Conservation (phyloP, 2,797 vertebrate genomes). For the Mastacembelus armatus region DNA sequence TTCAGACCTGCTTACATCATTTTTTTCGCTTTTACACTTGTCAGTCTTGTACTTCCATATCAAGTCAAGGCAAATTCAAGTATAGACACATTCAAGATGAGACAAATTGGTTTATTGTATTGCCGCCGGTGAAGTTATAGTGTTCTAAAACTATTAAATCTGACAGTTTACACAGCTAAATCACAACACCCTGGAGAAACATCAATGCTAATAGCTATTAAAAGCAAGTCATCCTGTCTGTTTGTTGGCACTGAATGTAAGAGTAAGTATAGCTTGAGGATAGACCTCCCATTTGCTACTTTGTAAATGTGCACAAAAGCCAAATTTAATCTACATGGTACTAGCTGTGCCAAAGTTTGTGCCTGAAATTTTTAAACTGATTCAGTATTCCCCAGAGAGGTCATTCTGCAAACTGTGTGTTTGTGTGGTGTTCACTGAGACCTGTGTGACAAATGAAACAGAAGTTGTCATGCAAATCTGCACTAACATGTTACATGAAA, state of each 20-base stretch:
- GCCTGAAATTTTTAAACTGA: background rate
- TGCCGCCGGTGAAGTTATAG: constrained; percentile 30
- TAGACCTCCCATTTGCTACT: background rate
- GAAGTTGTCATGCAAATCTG: background rate
- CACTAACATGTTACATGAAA: background rate
- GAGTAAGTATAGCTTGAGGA: background rate
- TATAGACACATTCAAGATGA: constrained; percentile 42
- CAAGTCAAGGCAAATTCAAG: too few species aligned
- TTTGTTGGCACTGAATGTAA: background rate
- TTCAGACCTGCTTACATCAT: constrained; percentile 30
- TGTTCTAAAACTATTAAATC: constrained; percentile 30
- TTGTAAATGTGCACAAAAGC: background rate
- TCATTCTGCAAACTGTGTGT: background rate
- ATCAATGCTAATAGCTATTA: constrained; percentile 6
- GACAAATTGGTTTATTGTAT: constrained; percentile 8
- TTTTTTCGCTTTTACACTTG: background rate
- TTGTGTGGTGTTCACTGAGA: background rate
- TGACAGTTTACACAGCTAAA: constrained; percentile 46
- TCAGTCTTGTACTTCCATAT: constrained; percentile 1
- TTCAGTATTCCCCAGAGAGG: background rate
- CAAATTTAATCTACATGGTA: background rate
- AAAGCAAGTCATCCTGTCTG: background rate
- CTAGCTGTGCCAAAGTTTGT: constrained; percentile 4
- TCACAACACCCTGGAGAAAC: constrained; percentile 19
- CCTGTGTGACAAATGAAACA: background rate